These are phyloP conservation scores for Marisa cornuarietis DNA, from an alignment of 1,140 invertebrate genomes.

Conservation along the genomic window DNA sequence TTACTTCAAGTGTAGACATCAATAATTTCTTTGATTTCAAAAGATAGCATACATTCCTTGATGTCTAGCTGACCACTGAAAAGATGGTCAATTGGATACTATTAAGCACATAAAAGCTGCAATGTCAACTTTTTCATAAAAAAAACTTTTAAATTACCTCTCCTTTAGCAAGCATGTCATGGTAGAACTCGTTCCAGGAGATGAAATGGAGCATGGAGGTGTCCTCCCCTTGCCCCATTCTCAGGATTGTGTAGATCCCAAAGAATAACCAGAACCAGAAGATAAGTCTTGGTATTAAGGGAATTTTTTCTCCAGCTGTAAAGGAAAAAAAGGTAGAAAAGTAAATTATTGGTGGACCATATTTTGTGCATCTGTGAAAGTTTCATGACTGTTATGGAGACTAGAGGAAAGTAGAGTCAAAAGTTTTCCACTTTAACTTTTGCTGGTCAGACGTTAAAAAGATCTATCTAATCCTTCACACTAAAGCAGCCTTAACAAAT, in stretches of 20 bases:
- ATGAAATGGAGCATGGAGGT: constrained; percentile 66
- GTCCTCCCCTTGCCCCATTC: constrained; percentile 34
- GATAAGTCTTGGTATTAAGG: constrained; percentile 35
- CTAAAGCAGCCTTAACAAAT: no score
- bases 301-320: constrained; percentile 39
- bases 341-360: not conserved
- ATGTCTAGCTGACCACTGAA: no score
- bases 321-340: not conserved
- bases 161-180: constrained; percentile 90
- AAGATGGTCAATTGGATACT: no score
- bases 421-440: no score
- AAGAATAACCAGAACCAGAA: constrained; percentile 40
- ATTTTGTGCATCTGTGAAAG: constrained; percentile 2
- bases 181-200: constrained; percentile 95
- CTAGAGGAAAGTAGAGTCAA: no score
- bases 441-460: no score
- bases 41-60: no score
- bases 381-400: not conserved
- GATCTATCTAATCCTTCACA: no score
- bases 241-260: constrained; percentile 31
- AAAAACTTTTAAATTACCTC: constrained; percentile 70
- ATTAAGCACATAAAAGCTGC: no score
- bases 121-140: no score
- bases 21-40: no score
- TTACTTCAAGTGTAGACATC: no score